Evolutionary conservation across 2,888 invertebrate genomes (phyloP).

Genomic region (Platycnemis pennipes): DNA sequence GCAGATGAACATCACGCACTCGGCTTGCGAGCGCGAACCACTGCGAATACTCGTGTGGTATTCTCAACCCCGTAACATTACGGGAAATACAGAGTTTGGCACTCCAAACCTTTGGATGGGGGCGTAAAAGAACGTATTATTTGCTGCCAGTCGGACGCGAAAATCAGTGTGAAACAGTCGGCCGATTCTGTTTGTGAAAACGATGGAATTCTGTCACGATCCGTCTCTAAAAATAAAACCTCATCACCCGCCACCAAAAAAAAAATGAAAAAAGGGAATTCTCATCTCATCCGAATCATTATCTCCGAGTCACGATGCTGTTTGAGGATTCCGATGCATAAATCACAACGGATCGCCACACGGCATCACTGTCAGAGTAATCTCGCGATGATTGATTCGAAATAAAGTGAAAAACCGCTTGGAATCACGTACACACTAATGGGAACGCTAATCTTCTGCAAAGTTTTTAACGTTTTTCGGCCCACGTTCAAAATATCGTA

Average conservation of each 20-base stretch:
- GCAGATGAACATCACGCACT: slow-evolving; percentile 29
- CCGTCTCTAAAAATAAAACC: too few relatives aligned
- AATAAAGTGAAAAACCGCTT: background rate
- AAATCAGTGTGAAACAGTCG: background rate
- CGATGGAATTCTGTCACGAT: background rate
- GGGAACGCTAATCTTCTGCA: background rate
- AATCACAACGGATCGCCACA: background rate
- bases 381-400: background rate
- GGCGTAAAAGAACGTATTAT: background rate
- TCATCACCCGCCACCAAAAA: background rate
- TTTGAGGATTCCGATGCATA: background rate
- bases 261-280: background rate
- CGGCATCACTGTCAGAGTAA: background rate
- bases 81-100: background rate
- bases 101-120: background rate
- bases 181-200: background rate
- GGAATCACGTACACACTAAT: background rate
- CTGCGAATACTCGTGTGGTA: background rate
- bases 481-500: background rate
- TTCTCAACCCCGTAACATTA: background rate
- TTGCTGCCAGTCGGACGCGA: too few relatives aligned
- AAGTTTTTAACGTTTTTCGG: background rate
- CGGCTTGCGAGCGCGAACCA: background rate
- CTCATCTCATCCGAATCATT: background rate
- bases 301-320: background rate